Percentiles rank a stretch among this genome's conserved stretches.
These are phyloP conservation scores for Erythrocercus mccallii DNA, from an alignment of 2,113 vertebrate genomes.

Conservation along the genomic window DNA sequence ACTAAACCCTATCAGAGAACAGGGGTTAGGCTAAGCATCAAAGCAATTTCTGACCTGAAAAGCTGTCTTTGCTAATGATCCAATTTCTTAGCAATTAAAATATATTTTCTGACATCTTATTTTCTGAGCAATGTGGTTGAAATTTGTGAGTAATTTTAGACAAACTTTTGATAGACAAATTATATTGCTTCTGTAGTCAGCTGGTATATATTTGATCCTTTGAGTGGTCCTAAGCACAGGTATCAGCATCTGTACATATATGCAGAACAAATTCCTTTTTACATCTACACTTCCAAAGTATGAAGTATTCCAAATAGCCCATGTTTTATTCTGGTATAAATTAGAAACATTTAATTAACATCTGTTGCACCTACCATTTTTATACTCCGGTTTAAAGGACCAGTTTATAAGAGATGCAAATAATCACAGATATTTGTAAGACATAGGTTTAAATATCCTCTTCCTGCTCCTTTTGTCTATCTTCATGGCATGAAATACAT, in stretches of 20 bases:
- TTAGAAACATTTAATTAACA: not conserved
- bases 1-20: not conserved
- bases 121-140: not conserved
- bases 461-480: not conserved
- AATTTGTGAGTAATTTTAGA: not conserved
- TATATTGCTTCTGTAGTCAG: not conserved
- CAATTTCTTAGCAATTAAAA: not conserved
- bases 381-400: not conserved
- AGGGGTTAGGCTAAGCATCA: not conserved
- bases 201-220: not conserved
- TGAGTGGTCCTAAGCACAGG: not conserved
- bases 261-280: not conserved
- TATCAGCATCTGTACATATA: not conserved
- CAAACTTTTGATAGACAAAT: not conserved
- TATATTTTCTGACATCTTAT: not conserved
- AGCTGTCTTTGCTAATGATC: not conserved
- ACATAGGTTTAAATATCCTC: not conserved
- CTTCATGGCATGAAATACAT: not conserved
- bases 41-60: not conserved
- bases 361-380: not conserved
- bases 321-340: not conserved
- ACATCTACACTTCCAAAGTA: not conserved
- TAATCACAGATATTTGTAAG: not conserved
- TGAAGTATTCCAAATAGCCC: not conserved
- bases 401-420: not conserved